Percentiles rank a stretch among this genome's conserved stretches.
Conservation (phyloP, 2,113 vertebrate genomes). For the Gasterosteus nipponicus region DNA sequence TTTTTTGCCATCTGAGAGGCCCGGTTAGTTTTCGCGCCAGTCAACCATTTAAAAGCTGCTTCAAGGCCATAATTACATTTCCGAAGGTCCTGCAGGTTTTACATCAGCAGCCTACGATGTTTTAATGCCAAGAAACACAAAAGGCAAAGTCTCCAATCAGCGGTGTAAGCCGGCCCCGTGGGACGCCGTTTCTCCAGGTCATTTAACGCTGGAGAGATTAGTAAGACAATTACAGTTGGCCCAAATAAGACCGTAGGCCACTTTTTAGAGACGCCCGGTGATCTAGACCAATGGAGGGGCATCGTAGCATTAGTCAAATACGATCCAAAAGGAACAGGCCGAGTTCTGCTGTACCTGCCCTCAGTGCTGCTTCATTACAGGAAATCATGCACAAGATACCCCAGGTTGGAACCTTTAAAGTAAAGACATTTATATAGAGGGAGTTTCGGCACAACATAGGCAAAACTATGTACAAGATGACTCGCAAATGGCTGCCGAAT, state of each 20-base stretch:
- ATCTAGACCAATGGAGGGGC: conserved; percentile 44
- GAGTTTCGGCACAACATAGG: conserved; percentile 43
- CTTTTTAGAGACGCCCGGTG: conserved; percentile 65
- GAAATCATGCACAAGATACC: conserved; percentile 68
- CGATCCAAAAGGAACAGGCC: conserved; percentile 48
- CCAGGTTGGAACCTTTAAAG: conserved; percentile 63
- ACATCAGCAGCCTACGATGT: conserved; percentile 61
- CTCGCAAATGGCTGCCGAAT: conserved; percentile 71
- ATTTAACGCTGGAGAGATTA: conserved; percentile 77
- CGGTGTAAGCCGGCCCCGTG: conserved; percentile 62
- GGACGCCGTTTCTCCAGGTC: conserved; percentile 72
- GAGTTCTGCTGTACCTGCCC: conserved; percentile 62
- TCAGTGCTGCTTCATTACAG: conserved; percentile 74
- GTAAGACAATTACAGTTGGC: conserved; percentile 77
- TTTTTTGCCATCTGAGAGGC: conserved; percentile 68
- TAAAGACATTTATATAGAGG: conserved; percentile 51
- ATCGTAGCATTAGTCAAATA: conserved; percentile 68
- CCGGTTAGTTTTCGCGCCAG: conserved; percentile 79
- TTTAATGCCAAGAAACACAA: conserved; percentile 75
- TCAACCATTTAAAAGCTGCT: conserved; percentile 80
- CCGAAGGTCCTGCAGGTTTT: conserved; percentile 76
- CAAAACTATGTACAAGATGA: conserved; percentile 26
- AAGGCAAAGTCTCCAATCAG: conserved; percentile 72
- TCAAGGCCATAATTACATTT: conserved; percentile 82
- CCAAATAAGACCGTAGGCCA: conserved; percentile 65